These are phyloP conservation scores for Brenthis hecate DNA, from an alignment of 2,888 invertebrate genomes.

Conservation along the genomic window DNA sequence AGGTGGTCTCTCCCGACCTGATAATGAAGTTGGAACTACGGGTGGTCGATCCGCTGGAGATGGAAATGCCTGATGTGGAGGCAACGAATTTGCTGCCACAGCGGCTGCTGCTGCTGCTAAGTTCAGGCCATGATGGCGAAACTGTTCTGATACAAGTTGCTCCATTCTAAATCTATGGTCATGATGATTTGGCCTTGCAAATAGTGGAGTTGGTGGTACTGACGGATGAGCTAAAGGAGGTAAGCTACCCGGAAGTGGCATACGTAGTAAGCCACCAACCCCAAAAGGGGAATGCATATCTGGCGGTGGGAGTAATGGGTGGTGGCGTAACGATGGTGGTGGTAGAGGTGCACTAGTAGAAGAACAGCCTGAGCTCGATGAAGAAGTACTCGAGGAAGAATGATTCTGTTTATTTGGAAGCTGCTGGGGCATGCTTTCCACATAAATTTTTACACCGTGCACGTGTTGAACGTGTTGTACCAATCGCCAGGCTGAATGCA, in stretches of 20 bases:
- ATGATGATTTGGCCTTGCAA: slow-evolving; percentile 89
- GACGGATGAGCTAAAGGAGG: slow-evolving; percentile 86
- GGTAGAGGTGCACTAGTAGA: slow-evolving; percentile 81
- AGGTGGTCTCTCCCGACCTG: slow-evolving; percentile 74
- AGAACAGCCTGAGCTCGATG: slow-evolving; percentile 81
- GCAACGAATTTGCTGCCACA: slow-evolving; percentile 84
- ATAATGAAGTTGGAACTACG: slow-evolving; percentile 76
- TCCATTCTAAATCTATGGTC: slow-evolving; percentile 92
- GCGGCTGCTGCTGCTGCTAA: slow-evolving; percentile 89
- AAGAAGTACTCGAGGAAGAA: slow-evolving; percentile 82
- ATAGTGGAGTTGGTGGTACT: slow-evolving; percentile 88
- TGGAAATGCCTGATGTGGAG: slow-evolving; percentile 84
- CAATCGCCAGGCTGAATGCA: slow-evolving; percentile 96
- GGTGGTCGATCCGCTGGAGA: slow-evolving; percentile 84
- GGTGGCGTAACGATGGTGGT: slow-evolving; percentile 85
- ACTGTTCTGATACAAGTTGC: slow-evolving; percentile 91
- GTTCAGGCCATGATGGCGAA: slow-evolving; percentile 90
- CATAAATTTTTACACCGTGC: slow-evolving; percentile 96
- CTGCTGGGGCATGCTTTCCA: slow-evolving; percentile 82
- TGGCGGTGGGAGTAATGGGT: slow-evolving; percentile 86
- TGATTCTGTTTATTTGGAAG: slow-evolving; percentile 77
- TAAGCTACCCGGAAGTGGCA: slow-evolving; percentile 86
- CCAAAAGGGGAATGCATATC: slow-evolving; percentile 90
- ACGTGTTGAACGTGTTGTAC: slow-evolving; percentile 97
- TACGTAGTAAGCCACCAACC: slow-evolving; percentile 86